Conservation (phyloP, 2,888 invertebrate species). For the Brachyptera risi region DNA sequence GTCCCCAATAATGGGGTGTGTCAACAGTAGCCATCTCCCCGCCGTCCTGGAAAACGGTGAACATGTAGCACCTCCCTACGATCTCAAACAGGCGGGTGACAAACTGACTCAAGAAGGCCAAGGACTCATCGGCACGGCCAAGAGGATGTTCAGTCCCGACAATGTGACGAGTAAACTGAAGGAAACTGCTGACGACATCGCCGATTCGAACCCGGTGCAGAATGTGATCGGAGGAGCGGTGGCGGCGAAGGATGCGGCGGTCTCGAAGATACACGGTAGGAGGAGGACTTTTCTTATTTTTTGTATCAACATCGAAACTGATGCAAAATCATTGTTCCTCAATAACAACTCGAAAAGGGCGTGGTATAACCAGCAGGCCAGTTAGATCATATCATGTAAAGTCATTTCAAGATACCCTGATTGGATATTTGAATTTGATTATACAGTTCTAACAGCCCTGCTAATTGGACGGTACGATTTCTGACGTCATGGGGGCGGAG, state of each 20-base stretch:
- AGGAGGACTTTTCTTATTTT: too few species aligned
- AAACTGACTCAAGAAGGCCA: constrained; percentile 6
- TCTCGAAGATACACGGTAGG: constrained; percentile 5
- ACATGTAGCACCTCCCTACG: constrained; percentile 11
- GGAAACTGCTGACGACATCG: constrained; percentile 3
- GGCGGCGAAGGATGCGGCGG: background rate
- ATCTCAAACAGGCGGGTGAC: constrained; percentile 15
- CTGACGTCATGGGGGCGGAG: too few species aligned
- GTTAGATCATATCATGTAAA: too few species aligned
- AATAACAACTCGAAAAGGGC: too few species aligned
- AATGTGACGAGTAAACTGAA: constrained; percentile 2
- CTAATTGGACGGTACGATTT: too few species aligned
- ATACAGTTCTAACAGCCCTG: too few species aligned
- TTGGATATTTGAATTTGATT: too few species aligned
- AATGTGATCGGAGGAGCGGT: background rate
- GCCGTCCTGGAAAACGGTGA: constrained; percentile 1
- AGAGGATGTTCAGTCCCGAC: constrained; percentile 10
- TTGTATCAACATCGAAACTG: too few species aligned
- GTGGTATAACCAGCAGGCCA: too few species aligned
- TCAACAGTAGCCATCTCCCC: constrained; percentile 11
- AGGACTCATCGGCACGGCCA: background rate
- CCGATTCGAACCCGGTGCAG: constrained; percentile 8
- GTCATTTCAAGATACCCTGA: too few species aligned
- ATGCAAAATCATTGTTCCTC: too few species aligned
- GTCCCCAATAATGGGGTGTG: background rate